Evolutionary conservation across 2,888 invertebrate species (phyloP).

Genomic region (Phortica okadai): DNA sequence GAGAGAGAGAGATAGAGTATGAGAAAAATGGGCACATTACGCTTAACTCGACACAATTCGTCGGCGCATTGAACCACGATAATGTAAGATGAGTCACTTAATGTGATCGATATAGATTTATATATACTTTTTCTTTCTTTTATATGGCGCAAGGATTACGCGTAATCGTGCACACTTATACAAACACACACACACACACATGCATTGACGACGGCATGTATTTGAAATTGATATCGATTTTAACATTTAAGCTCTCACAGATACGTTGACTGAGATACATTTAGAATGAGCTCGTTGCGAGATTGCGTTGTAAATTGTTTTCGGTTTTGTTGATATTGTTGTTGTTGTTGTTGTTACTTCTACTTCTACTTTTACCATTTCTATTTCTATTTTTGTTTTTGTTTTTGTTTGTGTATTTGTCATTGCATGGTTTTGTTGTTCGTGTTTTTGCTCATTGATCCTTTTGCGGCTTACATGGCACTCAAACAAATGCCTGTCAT

Average conservation of each 20-base stretch:
- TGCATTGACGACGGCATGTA: not conserved
- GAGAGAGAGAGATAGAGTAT: not conserved
- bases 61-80: conserved; percentile 13
- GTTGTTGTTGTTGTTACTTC: too few relatives aligned
- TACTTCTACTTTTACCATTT: too few relatives aligned
- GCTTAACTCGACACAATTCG: conserved; percentile 9
- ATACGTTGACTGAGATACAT: not conserved
- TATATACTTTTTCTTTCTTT: not conserved
- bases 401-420: too few relatives aligned
- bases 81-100: not conserved
- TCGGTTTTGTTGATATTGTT: not conserved
- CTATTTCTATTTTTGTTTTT: too few relatives aligned
- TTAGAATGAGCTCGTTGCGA: not conserved
- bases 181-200: not conserved
- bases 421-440: too few relatives aligned
- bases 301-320: not conserved
- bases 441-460: too few relatives aligned
- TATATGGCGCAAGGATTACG: conserved; percentile 3
- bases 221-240: conserved; percentile 11
- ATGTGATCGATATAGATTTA: conserved; percentile 7
- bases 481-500: not conserved
- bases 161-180: not conserved
- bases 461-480: not conserved
- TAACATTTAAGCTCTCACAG: not conserved
- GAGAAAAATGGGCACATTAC: not conserved